Base-by-base conservation (phyloP, 2,113 vertebrate genomes). In the Turnix velox region DNA sequence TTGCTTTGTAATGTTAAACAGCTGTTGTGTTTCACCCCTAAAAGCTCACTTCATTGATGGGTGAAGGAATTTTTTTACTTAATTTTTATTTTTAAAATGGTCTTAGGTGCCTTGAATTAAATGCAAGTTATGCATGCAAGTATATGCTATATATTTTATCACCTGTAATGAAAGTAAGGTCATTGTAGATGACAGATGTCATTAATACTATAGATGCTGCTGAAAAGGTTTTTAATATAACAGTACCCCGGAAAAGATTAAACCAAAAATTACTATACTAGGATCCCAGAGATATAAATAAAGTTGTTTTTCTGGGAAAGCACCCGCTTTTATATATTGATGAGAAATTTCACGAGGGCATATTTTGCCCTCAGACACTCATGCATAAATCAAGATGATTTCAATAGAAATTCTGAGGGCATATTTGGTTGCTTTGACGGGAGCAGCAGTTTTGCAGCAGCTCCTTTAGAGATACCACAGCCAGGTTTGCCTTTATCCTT, bases 1-100 rank as follows among this genome's bases (percentile, higher is more conserved):
- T 35, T 93, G 48, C 80, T 93, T 77, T 94, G 73, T 96, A 94
- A 90, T 93, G 84, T 94, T 92, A 93, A 95, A 84, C 90, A 93
- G 86, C 80, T 95, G 92, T 84, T 95, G 80, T 82, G 57, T 87
- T 96, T 95, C 92, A 93, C 49, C 65, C 31, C 65, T 74, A 78
- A 95, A 92, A 90, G 33, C 37, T 81, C 65, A 67, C 68, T 93
- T 93, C 57, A 87, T 57, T 90, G 90, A 92, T 1, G 17, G 48
- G 48, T 88, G 45, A 93, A 84, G 49, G 13, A 92, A 68, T 92
- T 59, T 20, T 84, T 93, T 84, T 33, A 46, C 58, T 93, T 88
- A 69, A 73, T 45, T 48, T 90, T 90, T 65, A 87, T 90, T 88
- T 86, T 1, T 42, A 88, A 87, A 85, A 58, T 31, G 18, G 18